Percentiles rank a stretch among this genome's conserved stretches.
Evolutionary conservation across 2,113 vertebrate genomes (phyloP).

Genomic region (Oryzias curvinotus): DNA sequence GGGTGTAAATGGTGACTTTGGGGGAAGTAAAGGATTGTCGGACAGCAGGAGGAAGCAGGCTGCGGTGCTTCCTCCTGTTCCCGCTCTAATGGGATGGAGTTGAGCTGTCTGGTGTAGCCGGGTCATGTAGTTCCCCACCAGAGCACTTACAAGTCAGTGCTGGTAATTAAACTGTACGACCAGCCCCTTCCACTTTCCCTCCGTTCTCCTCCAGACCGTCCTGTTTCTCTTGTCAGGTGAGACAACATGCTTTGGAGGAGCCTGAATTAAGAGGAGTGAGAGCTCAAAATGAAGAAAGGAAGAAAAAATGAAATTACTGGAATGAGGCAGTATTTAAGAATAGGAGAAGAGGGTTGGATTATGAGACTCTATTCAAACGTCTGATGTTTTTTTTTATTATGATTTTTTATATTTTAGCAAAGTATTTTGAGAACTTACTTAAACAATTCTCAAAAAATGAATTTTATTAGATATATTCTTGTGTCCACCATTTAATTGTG

Average conservation of each 20-base stretch:
- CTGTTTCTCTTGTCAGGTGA: conserved; percentile 72
- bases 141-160: conserved; percentile 79
- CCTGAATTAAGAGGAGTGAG: conserved; percentile 67
- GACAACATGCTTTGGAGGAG: conserved; percentile 71
- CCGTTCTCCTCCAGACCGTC: conserved; percentile 21
- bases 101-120: conserved; percentile 74
- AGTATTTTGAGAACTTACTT: conserved; percentile 39
- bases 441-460: conserved; percentile 4
- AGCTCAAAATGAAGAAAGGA: conserved; percentile 53
- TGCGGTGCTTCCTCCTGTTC: conserved; percentile 52
- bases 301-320: conserved; percentile 73
- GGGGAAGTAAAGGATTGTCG: conserved; percentile 46
- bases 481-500: no score
- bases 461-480: no score
- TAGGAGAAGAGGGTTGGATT: conserved; percentile 19
- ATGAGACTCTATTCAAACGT: conserved; percentile 46
- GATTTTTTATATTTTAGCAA: conserved; percentile 5
- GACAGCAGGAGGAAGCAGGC: conserved; percentile 55
- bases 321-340: conserved; percentile 33
- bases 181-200: conserved; percentile 32
- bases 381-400: conserved; percentile 21
- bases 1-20: conserved; percentile 19
- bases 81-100: conserved; percentile 72
- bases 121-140: conserved; percentile 77
- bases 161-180: conserved; percentile 82